Conservation (phyloP, 1,140 invertebrate genomes). For the Diabrotica undecimpunctata region DNA sequence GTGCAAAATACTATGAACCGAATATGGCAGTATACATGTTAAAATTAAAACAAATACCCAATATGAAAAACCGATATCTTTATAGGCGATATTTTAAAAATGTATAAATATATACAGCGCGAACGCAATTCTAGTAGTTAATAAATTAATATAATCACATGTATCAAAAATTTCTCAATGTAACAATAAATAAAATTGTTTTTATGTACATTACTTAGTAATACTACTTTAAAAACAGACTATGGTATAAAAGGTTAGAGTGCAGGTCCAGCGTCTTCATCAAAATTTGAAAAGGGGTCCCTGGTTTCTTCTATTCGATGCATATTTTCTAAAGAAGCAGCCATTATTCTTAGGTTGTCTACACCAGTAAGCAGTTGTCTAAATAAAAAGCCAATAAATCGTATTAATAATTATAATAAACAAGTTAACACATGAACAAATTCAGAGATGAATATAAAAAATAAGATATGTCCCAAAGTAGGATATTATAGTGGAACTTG, state of each 20-base stretch:
- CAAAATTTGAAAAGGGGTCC: constrained; percentile 52
- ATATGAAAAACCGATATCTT: constrained; percentile 2
- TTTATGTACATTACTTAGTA: constrained; percentile 14
- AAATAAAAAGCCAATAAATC: constrained; percentile 29
- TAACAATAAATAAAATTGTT: constrained; percentile 23
- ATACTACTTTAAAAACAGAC: constrained; percentile 4
- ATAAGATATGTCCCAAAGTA: too few species aligned
- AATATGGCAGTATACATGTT: too few species aligned
- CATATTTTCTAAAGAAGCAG: constrained; percentile 55
- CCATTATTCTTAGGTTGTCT: constrained; percentile 61
- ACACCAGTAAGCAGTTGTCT: constrained; percentile 65
- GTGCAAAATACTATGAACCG: too few species aligned
- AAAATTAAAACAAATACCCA: not conserved
- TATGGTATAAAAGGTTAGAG: constrained; percentile 34
- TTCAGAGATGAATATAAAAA: too few species aligned
- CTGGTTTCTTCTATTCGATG: constrained; percentile 55
- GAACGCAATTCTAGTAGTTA: not conserved
- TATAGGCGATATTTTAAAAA: constrained; percentile 3
- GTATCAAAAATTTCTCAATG: constrained; percentile 11
- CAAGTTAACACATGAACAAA: too few species aligned
- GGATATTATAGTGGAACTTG: too few species aligned
- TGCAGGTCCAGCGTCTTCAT: constrained; percentile 53
- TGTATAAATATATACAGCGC: constrained; percentile 10
- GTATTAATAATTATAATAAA: not conserved
- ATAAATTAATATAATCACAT: constrained; percentile 21